phyloP scores from a whole-genome alignment of 37 sponge, comb jelly and placozoan genomes.

The Tethya wilhelma region DNA sequence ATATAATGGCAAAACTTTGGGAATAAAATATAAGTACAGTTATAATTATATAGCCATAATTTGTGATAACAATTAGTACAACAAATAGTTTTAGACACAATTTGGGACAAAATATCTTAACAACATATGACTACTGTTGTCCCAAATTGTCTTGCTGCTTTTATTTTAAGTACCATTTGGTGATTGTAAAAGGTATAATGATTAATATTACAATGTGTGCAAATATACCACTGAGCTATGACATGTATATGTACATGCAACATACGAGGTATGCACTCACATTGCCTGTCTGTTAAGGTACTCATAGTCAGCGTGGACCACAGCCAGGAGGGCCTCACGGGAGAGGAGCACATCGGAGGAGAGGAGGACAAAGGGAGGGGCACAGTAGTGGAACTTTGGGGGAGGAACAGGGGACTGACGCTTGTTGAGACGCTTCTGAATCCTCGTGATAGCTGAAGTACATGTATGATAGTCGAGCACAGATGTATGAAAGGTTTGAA shows the following conservation, averaged over 20 bases:
- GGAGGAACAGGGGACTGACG: constrained; percentile 34
- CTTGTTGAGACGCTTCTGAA: constrained; percentile 55
- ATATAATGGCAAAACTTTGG: no score
- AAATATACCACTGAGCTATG: not conserved
- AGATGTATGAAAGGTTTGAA: no score
- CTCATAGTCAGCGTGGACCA: constrained; percentile 41
- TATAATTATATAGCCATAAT: no score
- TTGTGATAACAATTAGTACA: no score
- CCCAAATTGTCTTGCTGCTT: no score
- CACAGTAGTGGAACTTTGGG: constrained; percentile 34
- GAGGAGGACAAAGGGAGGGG: constrained; percentile 50
- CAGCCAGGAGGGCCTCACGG: constrained; percentile 17
- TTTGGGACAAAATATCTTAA: no score
- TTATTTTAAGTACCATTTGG: no score
- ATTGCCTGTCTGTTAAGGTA: constrained; percentile 62
- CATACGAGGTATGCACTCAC: constrained; percentile 28
- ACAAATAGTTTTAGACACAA: no score
- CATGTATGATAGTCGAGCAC: not conserved
- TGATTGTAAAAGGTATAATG: no score
- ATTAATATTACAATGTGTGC: no score
- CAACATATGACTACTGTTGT: no score
- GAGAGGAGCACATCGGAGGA: constrained; percentile 32
- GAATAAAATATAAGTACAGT: no score
- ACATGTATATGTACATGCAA: not conserved
- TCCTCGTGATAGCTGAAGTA: constrained; percentile 56